A percentile compares a stretch with the other conserved stretches of the same genome.
phyloP scores from a whole-genome alignment of 2,797 vertebrate species.

The Pseudotriccus pelzelni region DNA sequence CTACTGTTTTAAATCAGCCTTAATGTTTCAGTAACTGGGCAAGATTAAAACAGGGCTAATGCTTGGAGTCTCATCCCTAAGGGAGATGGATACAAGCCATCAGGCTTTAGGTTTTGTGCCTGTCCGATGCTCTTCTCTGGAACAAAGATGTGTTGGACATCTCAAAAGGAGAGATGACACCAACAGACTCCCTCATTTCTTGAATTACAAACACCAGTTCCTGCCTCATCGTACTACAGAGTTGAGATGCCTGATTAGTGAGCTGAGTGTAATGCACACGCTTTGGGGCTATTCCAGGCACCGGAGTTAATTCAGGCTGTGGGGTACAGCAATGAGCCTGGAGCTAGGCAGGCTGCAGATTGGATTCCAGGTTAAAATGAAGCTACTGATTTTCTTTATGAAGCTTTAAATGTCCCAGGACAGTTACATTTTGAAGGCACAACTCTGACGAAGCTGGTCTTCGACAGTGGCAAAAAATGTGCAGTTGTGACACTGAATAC shows the following conservation, averaged over 20 bases:
- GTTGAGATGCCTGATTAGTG: conserved; percentile 1
- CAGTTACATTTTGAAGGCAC: not conserved
- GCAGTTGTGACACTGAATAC: not conserved
- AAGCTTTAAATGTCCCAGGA: not conserved
- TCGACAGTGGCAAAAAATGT: not conserved
- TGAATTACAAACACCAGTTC: not conserved
- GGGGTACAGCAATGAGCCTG: not conserved
- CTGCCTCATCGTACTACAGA: not conserved
- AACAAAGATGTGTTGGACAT: not conserved
- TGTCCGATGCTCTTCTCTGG: not conserved
- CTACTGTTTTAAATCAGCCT: not conserved
- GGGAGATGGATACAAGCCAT: not conserved
- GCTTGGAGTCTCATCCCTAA: not conserved
- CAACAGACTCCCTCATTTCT: not conserved
- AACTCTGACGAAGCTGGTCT: not conserved
- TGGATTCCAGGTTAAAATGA: not conserved
- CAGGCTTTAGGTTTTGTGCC: not conserved
- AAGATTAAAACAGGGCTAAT: not conserved
- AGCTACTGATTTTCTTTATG: not conserved
- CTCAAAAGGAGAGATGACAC: not conserved
- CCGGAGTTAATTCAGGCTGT: not conserved
- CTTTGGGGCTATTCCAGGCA: conserved; percentile 19
- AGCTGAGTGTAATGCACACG: not conserved
- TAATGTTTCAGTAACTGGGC: not conserved
- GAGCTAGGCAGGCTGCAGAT: not conserved